These are phyloP conservation scores for Chrysomallon squamiferum DNA, from an alignment of 1,140 invertebrate species.

Conservation along the genomic window DNA sequence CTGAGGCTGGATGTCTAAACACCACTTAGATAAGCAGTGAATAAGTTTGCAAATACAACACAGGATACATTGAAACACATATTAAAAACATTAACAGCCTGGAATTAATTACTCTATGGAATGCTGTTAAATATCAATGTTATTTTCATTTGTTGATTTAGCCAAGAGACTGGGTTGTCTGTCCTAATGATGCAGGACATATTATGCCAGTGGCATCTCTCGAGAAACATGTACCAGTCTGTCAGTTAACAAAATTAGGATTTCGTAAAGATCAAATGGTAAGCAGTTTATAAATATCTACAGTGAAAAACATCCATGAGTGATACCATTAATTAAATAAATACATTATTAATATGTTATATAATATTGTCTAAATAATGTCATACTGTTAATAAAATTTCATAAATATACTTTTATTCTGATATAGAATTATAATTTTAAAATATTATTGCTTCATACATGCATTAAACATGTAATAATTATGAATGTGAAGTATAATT, in stretches of 20 bases:
- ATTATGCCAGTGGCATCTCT: conserved; percentile 22
- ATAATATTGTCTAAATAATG: neutral
- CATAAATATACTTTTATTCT: neutral
- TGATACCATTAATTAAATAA: neutral
- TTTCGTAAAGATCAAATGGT: conserved; percentile 30
- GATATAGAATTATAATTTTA: neutral
- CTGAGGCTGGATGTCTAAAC: too few relatives aligned
- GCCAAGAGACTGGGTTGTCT: conserved; percentile 16
- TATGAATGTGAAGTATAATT: too few relatives aligned
- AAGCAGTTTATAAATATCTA: neutral
- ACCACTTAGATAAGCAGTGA: too few relatives aligned
- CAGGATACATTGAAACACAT: too few relatives aligned
- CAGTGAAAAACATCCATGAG: neutral
- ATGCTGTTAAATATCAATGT: too few relatives aligned
- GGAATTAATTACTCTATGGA: too few relatives aligned
- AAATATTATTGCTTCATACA: neutral
- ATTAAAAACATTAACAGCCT: too few relatives aligned
- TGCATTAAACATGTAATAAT: too few relatives aligned
- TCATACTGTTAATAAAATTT: neutral
- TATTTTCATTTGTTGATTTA: too few relatives aligned
- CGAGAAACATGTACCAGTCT: conserved; percentile 24
- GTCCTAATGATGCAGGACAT: conserved; percentile 29
- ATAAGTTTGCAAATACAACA: too few relatives aligned
- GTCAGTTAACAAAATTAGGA: conserved; percentile 20
- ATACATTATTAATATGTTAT: neutral